phyloP scores from a whole-genome alignment of 2,113 vertebrate genomes.

The Danionella cerebrum region DNA sequence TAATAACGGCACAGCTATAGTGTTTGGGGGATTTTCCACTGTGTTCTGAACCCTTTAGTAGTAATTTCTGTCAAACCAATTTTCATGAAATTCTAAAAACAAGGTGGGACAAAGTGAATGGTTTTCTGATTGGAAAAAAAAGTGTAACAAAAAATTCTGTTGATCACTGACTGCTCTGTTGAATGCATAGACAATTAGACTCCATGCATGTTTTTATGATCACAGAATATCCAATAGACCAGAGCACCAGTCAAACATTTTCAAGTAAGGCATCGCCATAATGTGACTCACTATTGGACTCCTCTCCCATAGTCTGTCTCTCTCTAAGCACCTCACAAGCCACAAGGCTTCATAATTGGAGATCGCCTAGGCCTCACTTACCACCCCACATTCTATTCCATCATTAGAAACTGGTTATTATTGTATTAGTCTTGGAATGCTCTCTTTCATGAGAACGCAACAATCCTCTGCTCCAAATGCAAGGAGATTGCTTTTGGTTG shows the following conservation, averaged over 20 bases:
- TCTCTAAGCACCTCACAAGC: constrained; percentile 9
- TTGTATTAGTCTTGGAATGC: constrained; percentile 41
- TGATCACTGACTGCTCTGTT: no score
- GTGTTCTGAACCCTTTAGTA: no score
- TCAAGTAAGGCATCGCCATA: not conserved
- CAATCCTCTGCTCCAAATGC: constrained; percentile 11
- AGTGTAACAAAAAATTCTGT: no score
- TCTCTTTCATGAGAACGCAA: constrained; percentile 25
- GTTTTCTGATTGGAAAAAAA: no score
- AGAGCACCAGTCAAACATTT: not conserved
- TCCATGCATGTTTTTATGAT: no score
- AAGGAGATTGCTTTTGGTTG: not conserved
- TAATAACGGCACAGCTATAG: no score
- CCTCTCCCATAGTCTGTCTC: not conserved
- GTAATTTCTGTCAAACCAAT: no score
- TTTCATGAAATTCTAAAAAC: no score
- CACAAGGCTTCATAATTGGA: constrained; percentile 21
- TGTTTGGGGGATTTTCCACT: no score
- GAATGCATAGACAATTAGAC: no score
- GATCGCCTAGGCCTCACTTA: constrained; percentile 24
- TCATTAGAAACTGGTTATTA: constrained; percentile 35
- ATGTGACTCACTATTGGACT: constrained; percentile 1
- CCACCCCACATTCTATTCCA: constrained; percentile 31
- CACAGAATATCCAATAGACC: not conserved
- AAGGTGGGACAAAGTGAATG: no score